Evolutionary conservation across 2,113 vertebrate genomes (phyloP).

Genomic region (Rhinolophus sinicus): DNA sequence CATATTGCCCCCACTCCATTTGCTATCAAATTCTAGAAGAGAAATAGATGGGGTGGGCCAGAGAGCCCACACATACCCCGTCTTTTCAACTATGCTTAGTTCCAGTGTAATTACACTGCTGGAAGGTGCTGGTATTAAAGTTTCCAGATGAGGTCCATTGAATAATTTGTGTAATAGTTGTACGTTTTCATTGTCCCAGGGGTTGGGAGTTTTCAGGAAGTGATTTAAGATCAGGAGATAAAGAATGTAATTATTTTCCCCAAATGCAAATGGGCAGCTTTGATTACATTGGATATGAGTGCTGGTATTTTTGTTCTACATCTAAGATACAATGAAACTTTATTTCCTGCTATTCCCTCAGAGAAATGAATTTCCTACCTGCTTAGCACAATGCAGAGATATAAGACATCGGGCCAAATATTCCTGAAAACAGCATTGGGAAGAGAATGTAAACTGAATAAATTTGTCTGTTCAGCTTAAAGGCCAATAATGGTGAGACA

Average conservation of each 20-base stretch:
- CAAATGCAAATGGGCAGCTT: constrained; percentile 71
- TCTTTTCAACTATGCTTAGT: neutral
- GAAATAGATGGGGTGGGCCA: neutral
- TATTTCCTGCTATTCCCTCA: constrained; percentile 67
- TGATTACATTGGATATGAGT: constrained; percentile 62
- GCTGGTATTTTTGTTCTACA: constrained; percentile 46
- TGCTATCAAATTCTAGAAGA: constrained; percentile 8
- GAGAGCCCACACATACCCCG: neutral
- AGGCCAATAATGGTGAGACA: neutral
- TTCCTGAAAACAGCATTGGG: constrained; percentile 55
- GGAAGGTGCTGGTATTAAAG: constrained; percentile 12
- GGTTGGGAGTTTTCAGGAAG: constrained; percentile 69
- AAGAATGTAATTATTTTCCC: constrained; percentile 72
- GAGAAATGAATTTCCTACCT: constrained; percentile 68
- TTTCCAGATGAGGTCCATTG: constrained; percentile 44
- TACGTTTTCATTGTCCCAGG: constrained; percentile 71
- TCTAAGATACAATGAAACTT: constrained; percentile 72
- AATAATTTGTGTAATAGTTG: constrained; percentile 61
- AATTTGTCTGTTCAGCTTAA: constrained; percentile 36
- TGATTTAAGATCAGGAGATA: constrained; percentile 77
- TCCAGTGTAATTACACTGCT: neutral
- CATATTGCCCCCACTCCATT: neutral
- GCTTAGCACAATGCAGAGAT: constrained; percentile 47
- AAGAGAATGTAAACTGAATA: constrained; percentile 59
- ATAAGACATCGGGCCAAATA: constrained; percentile 45